Evolutionary conservation across 1,140 invertebrate species (phyloP).

Genomic region (Agrypnia vestita): DNA sequence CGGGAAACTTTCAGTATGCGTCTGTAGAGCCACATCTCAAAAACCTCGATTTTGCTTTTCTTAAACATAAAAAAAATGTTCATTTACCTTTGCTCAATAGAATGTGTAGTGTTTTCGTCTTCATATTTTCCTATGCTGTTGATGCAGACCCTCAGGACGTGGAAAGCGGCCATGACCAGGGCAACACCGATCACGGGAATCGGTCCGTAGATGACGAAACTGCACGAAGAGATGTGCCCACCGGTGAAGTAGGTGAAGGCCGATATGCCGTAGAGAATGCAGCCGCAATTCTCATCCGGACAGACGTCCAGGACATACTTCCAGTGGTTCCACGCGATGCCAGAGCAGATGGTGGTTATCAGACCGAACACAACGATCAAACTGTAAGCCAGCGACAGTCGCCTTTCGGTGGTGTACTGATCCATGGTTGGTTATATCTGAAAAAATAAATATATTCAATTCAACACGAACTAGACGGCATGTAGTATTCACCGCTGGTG

Average conservation of each 20-base stretch:
- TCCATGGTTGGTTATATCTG: constrained; percentile 63
- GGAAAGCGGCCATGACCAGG: constrained; percentile 75
- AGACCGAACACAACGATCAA: constrained; percentile 70
- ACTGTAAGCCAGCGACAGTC: constrained; percentile 73
- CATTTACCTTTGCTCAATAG: constrained; percentile 74
- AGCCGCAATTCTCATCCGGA: constrained; percentile 77
- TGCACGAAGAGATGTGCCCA: constrained; percentile 77
- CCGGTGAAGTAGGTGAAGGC: constrained; percentile 78
- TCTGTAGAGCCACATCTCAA: too few species aligned
- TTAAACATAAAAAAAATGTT: neutral
- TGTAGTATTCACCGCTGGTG: too few species aligned
- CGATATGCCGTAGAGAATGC: constrained; percentile 77
- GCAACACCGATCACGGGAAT: constrained; percentile 74
- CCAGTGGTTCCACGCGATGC: constrained; percentile 79
- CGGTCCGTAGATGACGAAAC: constrained; percentile 76
- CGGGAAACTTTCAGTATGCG: too few species aligned
- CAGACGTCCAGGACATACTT: constrained; percentile 77
- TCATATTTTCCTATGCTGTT: constrained; percentile 72
- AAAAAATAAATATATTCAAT: neutral
- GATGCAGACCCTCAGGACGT: constrained; percentile 79
- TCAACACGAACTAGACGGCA: too few species aligned
- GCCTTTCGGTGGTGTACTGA: constrained; percentile 72
- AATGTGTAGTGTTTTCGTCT: constrained; percentile 69
- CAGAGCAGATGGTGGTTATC: constrained; percentile 74
- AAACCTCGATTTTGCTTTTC: too few species aligned